Conservation (phyloP, 1,140 invertebrate genomes). For the Phymastichus coffea region DNA sequence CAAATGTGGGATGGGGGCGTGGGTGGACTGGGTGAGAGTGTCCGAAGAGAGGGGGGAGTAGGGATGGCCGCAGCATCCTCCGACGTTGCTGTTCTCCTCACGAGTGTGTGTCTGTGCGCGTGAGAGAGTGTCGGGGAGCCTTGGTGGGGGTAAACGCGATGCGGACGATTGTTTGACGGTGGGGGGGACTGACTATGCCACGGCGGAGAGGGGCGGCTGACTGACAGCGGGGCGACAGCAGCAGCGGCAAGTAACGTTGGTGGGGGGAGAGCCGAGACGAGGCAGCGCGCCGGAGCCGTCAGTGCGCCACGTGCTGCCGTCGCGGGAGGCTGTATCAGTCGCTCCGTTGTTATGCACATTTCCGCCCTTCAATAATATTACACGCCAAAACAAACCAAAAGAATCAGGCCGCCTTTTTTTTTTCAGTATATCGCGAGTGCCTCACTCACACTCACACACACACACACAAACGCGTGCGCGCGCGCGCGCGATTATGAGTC, state of each 20-base stretch:
- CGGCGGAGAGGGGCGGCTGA: background rate
- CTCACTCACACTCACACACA: too few species aligned
- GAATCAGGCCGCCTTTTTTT: too few species aligned
- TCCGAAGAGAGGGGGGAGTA: constrained; percentile 31
- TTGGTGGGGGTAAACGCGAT: too few species aligned
- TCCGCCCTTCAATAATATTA: too few species aligned
- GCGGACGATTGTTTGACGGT: constrained; percentile 15
- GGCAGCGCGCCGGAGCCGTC: constrained; percentile 30
- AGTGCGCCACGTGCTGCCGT: constrained; percentile 57
- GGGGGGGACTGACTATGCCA: constrained; percentile 27
- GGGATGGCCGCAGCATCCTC: background rate
- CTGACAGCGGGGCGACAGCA: background rate
- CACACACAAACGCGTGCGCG: too few species aligned
- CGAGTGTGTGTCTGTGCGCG: too few species aligned
- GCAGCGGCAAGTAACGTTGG: background rate
- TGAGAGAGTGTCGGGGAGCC: background rate
- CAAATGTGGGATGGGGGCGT: constrained; percentile 48
- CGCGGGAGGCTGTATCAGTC: constrained; percentile 43
- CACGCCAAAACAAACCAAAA: too few species aligned
- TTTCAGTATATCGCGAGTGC: too few species aligned
- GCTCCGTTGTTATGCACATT: too few species aligned
- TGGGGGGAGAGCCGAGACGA: constrained; percentile 15
- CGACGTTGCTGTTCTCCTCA: constrained; percentile 26
- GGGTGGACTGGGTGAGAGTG: constrained; percentile 43
- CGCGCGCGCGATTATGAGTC: too few species aligned